Evolutionary conservation across 1,140 invertebrate genomes (phyloP), one percentile per base, ranked within the genome.

Genomic region (Drosophila mojavensis): DNA sequence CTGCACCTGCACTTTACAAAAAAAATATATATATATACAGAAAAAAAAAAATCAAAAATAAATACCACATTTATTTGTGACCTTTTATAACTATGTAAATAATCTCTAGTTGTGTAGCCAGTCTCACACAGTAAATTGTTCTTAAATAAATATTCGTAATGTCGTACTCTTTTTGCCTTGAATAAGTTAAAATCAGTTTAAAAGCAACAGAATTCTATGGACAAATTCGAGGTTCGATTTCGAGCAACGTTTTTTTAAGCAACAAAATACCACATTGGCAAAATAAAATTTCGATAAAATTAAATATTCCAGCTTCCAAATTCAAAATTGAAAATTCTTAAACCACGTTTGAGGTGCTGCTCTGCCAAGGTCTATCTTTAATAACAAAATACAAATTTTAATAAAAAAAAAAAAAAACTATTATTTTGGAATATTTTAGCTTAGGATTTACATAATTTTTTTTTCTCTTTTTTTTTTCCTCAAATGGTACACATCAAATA

Each of bases 141-240:
- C 55, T 73, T 69, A 61, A 54, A 54, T 62, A 61, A 54, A 54
- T 73, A 59, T 53, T 48, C 36, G 41, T 69, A 59, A 56, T 59
- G 26, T 69, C 69, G 60, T 73, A 63, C 28, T 58, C 36, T 56
- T 78, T 50, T 78, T 50, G 26, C 33, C 24, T 53, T 70, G 71
- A 88, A 79, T 79, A 81, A 79, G 51, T 67, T 76, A 64, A 85
- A 86, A 86, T 85, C 83, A 88, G 83, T 86, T 48, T 66, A 43
- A 65, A 51, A 75, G 45, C 30, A 58, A 79, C 30, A 24, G 13
- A 33, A 59, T 7, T 24, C 43, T 13, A 51, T 50, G 24, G 11
- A 50, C 4, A 50, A 20, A 13, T 65, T 51, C 43, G 20, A 68
- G 48, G 36, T 20, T 28, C 36, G 13, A 36, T 55, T 17, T 55